Evolutionary conservation across 2,797 vertebrate species (phyloP).

Genomic region (Sebastes jordani): DNA sequence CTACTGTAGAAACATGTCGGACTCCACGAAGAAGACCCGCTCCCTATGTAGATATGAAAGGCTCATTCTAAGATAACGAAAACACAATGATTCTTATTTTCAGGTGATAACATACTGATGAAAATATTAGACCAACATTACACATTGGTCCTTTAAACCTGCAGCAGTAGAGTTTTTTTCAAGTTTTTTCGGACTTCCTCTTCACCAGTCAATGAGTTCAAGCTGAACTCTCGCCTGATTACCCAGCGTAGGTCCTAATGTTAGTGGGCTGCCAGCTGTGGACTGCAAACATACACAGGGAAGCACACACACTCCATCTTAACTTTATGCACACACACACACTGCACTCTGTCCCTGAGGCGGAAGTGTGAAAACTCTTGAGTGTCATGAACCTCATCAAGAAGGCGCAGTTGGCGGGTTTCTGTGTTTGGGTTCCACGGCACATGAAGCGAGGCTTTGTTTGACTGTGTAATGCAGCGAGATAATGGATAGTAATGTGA

Average conservation of each 20-base stretch:
- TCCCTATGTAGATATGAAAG: too few relatives aligned
- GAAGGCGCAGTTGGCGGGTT: background rate
- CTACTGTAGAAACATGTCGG: too few relatives aligned
- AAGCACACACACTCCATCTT: background rate
- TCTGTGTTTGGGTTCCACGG: conserved; percentile 58
- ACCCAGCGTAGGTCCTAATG: background rate
- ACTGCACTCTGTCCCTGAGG: background rate
- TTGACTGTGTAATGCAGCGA: conserved; percentile 70
- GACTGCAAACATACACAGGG: conserved; percentile 11
- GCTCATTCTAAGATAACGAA: too few relatives aligned
- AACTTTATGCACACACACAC: background rate
- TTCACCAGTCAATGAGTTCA: conserved; percentile 34
- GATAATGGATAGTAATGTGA: conserved; percentile 67
- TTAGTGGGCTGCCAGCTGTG: conserved; percentile 19
- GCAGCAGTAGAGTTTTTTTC: too few relatives aligned
- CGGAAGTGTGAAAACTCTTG: conserved; percentile 40
- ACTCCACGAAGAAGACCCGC: too few relatives aligned
- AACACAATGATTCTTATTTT: too few relatives aligned
- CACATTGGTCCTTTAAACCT: too few relatives aligned
- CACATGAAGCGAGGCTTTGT: conserved; percentile 54
- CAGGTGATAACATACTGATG: too few relatives aligned
- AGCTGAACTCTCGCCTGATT: conserved; percentile 20
- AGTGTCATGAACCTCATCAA: conserved; percentile 12
- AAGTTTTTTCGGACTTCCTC: background rate
- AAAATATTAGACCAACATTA: too few relatives aligned